Percentiles rank a stretch among this genome's conserved stretches.
Conservation (phyloP, 2,888 invertebrate species). For the Volucella inflata region DNA sequence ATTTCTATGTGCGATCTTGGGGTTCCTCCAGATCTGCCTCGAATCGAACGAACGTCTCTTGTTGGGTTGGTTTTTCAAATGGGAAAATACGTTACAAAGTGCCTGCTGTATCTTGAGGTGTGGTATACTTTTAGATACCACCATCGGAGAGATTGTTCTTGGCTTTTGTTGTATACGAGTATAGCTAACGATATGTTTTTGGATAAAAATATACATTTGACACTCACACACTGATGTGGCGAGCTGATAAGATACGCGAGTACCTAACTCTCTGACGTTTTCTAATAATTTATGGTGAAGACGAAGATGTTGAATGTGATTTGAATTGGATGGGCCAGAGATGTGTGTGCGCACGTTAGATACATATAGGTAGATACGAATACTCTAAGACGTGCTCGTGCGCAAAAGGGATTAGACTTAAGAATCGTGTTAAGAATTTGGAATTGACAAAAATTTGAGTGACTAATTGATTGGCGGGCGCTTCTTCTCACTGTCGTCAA, state of each 20-base stretch:
- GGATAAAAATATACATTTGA: slow-evolving; percentile 57
- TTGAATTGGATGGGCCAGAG: slow-evolving; percentile 41
- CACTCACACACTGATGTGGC: slow-evolving; percentile 55
- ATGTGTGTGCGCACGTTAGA: slow-evolving; percentile 24
- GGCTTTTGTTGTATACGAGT: slow-evolving; percentile 14
- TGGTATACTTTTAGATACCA: slow-evolving; percentile 55
- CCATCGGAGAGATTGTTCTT: slow-evolving; percentile 26
- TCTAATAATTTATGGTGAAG: slow-evolving; percentile 68
- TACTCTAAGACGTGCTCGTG: not conserved
- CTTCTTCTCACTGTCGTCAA: slow-evolving; percentile 54
- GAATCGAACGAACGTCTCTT: not conserved
- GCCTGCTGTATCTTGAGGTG: slow-evolving; percentile 48
- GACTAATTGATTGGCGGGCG: slow-evolving; percentile 62
- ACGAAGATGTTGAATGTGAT: slow-evolving; percentile 39
- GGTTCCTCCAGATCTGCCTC: not conserved
- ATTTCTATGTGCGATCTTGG: slow-evolving; percentile 44
- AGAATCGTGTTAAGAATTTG: slow-evolving; percentile 50
- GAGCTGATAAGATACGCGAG: slow-evolving; percentile 47
- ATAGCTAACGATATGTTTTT: slow-evolving; percentile 5
- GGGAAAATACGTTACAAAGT: slow-evolving; percentile 64
- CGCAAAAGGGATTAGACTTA: slow-evolving; percentile 43
- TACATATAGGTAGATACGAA: slow-evolving; percentile 30
- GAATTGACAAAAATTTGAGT: slow-evolving; percentile 23
- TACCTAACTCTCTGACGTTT: slow-evolving; percentile 21
- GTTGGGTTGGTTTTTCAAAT: slow-evolving; percentile 45